These are phyloP conservation scores for Cancer borealis DNA, from an alignment of 2,888 invertebrate genomes.

Conservation along the genomic window DNA sequence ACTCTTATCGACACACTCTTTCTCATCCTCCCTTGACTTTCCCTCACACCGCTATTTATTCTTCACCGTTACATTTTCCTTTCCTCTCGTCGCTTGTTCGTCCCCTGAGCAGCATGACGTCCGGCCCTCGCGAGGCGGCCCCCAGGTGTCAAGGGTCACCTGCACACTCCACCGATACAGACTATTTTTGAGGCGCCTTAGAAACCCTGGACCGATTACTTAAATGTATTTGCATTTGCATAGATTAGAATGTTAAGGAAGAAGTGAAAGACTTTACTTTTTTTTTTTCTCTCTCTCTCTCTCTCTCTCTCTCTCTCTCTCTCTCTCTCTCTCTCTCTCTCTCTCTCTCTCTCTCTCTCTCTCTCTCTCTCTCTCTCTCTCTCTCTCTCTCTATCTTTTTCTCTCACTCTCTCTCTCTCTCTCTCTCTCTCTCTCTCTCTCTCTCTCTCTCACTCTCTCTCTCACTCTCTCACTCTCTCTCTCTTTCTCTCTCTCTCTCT, in stretches of 20 bases:
- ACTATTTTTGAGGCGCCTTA: neutral
- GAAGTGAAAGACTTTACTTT: neutral
- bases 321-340: constrained; percentile 28
- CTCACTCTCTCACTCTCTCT: neutral
- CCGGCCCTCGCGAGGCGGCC: neutral
- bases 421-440: constrained; percentile 59
- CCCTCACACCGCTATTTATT: constrained; percentile 7
- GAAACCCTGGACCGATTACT: neutral
- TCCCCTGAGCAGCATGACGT: neutral
- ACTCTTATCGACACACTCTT: neutral
- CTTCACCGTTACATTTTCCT: constrained; percentile 35
- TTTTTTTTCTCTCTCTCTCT: neutral
- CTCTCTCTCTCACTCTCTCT: neutral
- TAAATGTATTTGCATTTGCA: neutral
- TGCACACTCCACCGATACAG: neutral
- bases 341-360: neutral
- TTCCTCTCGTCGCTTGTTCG: constrained; percentile 40
- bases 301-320: neutral
- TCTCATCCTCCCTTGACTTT: neutral
- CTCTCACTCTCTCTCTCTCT: constrained; percentile 51
- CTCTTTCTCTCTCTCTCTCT: constrained; percentile 18
- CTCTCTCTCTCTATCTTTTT: constrained; percentile 54
- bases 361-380: neutral
- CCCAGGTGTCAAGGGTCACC: neutral
- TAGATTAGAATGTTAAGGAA: constrained; percentile 42